These are phyloP conservation scores for Chaenogobius annularis DNA, from an alignment of 2,113 vertebrate species.

Conservation along the genomic window DNA sequence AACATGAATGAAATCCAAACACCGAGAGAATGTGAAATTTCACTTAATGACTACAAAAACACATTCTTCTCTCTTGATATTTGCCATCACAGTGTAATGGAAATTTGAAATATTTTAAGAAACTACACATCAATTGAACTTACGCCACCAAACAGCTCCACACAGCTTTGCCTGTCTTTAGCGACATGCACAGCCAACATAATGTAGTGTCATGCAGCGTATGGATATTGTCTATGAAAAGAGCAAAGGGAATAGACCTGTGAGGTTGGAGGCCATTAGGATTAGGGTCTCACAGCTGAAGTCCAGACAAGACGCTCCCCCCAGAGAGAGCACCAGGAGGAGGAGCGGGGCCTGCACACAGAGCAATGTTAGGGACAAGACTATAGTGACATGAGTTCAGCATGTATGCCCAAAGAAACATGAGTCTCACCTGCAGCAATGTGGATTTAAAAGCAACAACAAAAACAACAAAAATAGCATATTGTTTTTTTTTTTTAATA, in stretches of 20 bases:
- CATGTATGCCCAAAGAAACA: not conserved
- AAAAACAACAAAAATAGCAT: no score
- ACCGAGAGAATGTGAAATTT: no score
- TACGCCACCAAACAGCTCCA: not conserved
- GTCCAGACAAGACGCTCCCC: conserved; percentile 3
- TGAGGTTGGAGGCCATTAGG: conserved; percentile 7
- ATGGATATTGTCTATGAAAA: not conserved
- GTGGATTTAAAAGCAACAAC: no score
- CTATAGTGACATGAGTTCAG: not conserved
- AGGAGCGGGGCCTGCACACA: not conserved
- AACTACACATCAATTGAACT: not conserved
- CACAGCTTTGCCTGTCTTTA: not conserved
- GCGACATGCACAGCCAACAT: not conserved
- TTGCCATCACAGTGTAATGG: not conserved
- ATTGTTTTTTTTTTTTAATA: no score
- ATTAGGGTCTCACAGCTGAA: conserved; percentile 1
- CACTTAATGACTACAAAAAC: not conserved
- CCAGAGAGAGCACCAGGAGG: conserved; percentile 1
- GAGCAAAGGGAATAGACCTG: not conserved
- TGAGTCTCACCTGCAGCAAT: not conserved
- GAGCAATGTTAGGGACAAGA: not conserved
- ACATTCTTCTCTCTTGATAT: not conserved
- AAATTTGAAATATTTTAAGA: no score
- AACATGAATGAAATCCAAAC: no score
- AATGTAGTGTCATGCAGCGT: not conserved